Conservation (phyloP, 2,797 vertebrate species). For the Okamejei kenojei region DNA sequence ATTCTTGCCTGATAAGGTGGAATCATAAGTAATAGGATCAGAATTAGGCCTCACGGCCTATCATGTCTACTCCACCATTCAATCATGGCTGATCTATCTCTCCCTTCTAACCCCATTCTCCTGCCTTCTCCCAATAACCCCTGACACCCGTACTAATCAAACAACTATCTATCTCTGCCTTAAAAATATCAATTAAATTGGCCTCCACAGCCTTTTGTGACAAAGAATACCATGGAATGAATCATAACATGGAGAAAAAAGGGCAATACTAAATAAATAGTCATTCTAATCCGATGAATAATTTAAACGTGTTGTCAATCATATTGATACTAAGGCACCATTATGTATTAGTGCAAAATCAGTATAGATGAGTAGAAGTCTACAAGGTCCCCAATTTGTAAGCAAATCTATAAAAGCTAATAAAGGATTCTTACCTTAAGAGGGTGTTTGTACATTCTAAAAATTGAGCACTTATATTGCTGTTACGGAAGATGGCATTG, state of each 20-base stretch:
- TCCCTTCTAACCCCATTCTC: no score
- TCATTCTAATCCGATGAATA: neutral
- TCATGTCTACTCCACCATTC: no score
- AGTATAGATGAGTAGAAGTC: neutral
- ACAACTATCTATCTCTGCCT: no score
- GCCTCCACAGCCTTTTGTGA: no score
- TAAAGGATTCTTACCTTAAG: conserved; percentile 3
- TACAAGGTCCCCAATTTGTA: neutral
- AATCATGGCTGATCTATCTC: no score
- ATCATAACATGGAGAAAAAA: neutral
- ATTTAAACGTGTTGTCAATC: neutral
- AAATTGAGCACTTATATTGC: neutral
- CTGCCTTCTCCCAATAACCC: no score
- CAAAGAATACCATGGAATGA: neutral
- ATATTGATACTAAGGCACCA: neutral
- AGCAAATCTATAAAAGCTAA: neutral
- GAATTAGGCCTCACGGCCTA: no score
- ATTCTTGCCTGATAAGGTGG: neutral
- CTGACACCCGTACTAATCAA: no score
- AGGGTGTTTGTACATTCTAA: neutral
- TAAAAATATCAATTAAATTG: no score
- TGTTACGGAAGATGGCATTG: neutral
- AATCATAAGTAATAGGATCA: no score
- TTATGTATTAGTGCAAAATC: neutral
- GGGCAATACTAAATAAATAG: neutral